Base-by-base conservation (phyloP, 2,888 invertebrate species). In the Drosophila maculinotata region DNA sequence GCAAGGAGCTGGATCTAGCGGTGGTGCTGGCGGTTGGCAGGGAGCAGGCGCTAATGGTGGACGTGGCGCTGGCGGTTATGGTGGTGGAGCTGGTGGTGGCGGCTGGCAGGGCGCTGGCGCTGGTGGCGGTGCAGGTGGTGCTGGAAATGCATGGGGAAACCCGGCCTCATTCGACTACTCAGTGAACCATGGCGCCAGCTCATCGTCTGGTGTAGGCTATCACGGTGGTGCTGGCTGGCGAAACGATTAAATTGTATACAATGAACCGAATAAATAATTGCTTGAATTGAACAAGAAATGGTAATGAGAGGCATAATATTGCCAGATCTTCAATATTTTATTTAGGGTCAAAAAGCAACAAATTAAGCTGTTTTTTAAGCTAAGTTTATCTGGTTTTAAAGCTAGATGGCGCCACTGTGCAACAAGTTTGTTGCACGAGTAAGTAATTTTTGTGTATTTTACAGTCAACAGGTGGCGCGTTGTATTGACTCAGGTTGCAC, bases 141-240 rank as follows among this genome's bases (percentile, higher is more conserved):
- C 49, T 10, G 69, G 71, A 30, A 59, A 59, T 58, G 76, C 76
- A 33, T 70, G 73, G 76, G 76, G 76, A 10, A 49, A 69, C 25
- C 73, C 76, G 0, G 72, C 72, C 20, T 20, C 64, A 1, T 72
- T 72, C 36, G 75, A 74, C 1, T 72, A 72, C 3, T 57, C 75
- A 7, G 72, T 72, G n/a, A 72, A 72, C 35, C 76, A 73, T 28
- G 79, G 63, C 15, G 63, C 69, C 31, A 47, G 56, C 25, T 54
- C 52, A 31, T 51, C 70, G 8, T 64, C 25, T 20, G 73, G 69
- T 6, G 84, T 67, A 9, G 84, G 71, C 10, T 68, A 74, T 42
- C 71, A 71, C 6, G 79, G 83, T 17, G 80, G 81, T 68, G 80
- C 80, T 47, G 81, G 81, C 44, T 81, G 81, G 81, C 83, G 87